Evolutionary conservation across 2,113 vertebrate genomes (phyloP).

Genomic region (Centropus bengalensis): DNA sequence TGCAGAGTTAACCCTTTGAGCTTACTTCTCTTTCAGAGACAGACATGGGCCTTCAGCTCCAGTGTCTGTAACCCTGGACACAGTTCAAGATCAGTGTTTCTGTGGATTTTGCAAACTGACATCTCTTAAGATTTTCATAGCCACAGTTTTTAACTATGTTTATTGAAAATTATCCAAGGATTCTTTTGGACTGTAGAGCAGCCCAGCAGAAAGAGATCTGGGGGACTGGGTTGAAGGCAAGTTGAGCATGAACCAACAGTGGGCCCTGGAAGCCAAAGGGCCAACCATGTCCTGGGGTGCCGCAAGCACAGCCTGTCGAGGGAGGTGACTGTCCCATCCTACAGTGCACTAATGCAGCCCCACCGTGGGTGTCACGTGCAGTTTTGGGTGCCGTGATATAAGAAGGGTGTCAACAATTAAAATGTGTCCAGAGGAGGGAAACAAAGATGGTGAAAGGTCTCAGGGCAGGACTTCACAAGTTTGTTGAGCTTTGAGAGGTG

Average conservation of each 20-base stretch:
- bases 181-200: not conserved
- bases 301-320: accelerated
- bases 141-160: not conserved
- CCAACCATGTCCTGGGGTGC: not conserved
- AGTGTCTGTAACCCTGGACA: not conserved
- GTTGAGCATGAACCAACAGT: not conserved
- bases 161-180: conserved; percentile 5
- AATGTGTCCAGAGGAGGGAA: not conserved
- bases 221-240: not conserved
- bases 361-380: not conserved
- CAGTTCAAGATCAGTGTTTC: not conserved
- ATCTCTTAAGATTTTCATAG: not conserved
- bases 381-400: not conserved
- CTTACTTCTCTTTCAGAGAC: not conserved
- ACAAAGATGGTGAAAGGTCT: not conserved
- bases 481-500: not conserved
- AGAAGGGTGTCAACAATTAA: not conserved
- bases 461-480: not conserved
- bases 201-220: not conserved
- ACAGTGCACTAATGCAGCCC: not conserved
- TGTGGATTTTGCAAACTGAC: not conserved
- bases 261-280: not conserved
- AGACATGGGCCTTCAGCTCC: not conserved
- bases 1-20: not conserved
- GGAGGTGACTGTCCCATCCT: not conserved